phyloP scores from a whole-genome alignment of 2,797 vertebrate genomes.

The Cuculus canorus region DNA sequence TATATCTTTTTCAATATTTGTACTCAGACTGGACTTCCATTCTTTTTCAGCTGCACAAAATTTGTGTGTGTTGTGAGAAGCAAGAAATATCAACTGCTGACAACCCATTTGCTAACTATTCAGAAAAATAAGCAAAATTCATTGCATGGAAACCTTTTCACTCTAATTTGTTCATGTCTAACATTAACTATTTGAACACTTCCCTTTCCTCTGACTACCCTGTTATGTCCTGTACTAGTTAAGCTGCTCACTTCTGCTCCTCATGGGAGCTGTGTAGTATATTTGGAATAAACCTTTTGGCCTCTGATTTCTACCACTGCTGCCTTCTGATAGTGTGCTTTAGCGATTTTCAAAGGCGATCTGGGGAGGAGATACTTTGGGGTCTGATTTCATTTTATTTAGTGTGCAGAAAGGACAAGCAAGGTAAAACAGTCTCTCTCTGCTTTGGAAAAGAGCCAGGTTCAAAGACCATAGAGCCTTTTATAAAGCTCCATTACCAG shows the following conservation, averaged over 20 bases:
- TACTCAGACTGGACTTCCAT: background rate
- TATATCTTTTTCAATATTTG: background rate
- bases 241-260: background rate
- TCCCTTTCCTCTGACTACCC: background rate
- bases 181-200: background rate
- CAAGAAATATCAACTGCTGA: background rate
- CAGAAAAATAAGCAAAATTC: background rate
- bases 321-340: background rate
- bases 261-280: background rate
- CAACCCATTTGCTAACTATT: background rate
- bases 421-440: background rate
- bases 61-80: background rate
- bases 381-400: constrained; percentile 8
- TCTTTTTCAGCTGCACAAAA: background rate
- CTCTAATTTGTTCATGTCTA: background rate
- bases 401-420: background rate
- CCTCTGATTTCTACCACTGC: background rate
- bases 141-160: background rate
- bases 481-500: constrained; percentile 28
- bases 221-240: background rate
- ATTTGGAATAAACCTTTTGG: constrained; percentile 2
- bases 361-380: background rate
- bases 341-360: constrained; percentile 26
- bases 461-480: background rate
- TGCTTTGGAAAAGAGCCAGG: background rate